These are phyloP conservation scores for Labeo catla DNA, from an alignment of 2,113 vertebrate genomes.

Conservation along the genomic window DNA sequence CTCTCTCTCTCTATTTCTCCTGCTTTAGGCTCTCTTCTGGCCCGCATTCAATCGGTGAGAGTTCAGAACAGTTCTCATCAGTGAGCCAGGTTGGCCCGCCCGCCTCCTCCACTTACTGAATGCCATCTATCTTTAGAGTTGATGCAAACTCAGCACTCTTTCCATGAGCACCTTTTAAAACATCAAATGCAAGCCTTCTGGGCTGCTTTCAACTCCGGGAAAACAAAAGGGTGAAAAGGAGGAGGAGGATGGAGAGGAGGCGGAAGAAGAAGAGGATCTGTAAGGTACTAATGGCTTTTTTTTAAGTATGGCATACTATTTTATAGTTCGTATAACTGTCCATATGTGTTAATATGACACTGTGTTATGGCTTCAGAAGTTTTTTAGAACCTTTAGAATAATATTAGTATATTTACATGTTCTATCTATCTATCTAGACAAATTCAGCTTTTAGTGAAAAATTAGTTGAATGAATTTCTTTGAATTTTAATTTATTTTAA, in stretches of 20 bases:
- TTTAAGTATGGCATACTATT: neutral
- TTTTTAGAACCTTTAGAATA: neutral
- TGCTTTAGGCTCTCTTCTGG: slow-evolving; percentile 67
- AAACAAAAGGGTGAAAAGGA: slow-evolving; percentile 52
- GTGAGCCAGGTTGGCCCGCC: slow-evolving; percentile 42
- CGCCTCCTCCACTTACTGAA: slow-evolving; percentile 53
- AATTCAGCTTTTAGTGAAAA: no score
- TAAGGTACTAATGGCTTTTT: neutral
- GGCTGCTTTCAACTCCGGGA: slow-evolving; percentile 62
- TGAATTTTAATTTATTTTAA: no score
- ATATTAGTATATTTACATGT: neutral
- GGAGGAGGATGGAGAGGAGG: slow-evolving; percentile 40
- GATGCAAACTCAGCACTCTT: slow-evolving; percentile 75
- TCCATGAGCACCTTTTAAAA: slow-evolving; percentile 68
- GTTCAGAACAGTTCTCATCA: slow-evolving; percentile 57
- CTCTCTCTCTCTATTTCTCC: slow-evolving; percentile 42
- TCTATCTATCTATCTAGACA: neutral
- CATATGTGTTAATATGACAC: neutral
- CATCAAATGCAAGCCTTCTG: slow-evolving; percentile 68
- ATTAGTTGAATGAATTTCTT: no score
- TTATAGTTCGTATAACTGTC: neutral
- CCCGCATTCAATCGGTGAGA: slow-evolving; percentile 57
- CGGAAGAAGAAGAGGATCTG: neutral
- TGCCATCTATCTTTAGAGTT: slow-evolving; percentile 63
- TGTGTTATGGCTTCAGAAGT: neutral